phyloP scores from a whole-genome alignment of 2,888 invertebrate genomes.

The Cheilosia variabilis region DNA sequence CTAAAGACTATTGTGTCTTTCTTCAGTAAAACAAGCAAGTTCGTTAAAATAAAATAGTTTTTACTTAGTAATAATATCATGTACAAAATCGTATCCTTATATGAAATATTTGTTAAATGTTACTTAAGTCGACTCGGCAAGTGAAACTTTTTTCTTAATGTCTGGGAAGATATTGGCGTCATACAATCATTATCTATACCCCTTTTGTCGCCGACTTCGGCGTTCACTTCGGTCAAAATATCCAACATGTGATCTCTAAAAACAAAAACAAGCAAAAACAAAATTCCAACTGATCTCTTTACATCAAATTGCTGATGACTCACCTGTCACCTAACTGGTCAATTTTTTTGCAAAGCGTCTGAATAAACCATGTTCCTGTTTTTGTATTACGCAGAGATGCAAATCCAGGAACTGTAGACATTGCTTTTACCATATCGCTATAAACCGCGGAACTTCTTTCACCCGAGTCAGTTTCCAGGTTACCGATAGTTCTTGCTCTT shows the following conservation, averaged over 20 bases:
- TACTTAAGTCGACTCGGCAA: constrained; percentile 76
- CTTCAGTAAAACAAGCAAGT: too few species aligned
- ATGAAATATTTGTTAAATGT: not conserved
- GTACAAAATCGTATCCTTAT: not conserved
- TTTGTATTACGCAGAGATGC: constrained; percentile 80
- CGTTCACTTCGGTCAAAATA: constrained; percentile 79
- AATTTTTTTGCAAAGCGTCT: constrained; percentile 80
- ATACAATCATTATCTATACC: constrained; percentile 79
- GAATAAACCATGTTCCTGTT: constrained; percentile 82
- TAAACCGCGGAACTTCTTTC: constrained; percentile 52
- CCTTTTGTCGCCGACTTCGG: constrained; percentile 77
- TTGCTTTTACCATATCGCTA: constrained; percentile 80
- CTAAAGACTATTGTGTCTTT: too few species aligned
- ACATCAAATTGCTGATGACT: not conserved
- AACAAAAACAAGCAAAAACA: not conserved
- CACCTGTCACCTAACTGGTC: constrained; percentile 78
- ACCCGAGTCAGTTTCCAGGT: constrained; percentile 66
- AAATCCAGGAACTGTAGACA: constrained; percentile 82
- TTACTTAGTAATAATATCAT: not conserved
- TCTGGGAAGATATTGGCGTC: constrained; percentile 78
- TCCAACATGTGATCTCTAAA: constrained; percentile 80
- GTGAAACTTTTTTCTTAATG: constrained; percentile 79
- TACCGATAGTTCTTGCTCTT: not conserved
- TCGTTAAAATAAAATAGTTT: not conserved
- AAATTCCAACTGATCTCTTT: not conserved